Evolutionary conservation across 2,113 vertebrate genomes (phyloP).

Genomic region (Stomatorhinus ivindoensis): DNA sequence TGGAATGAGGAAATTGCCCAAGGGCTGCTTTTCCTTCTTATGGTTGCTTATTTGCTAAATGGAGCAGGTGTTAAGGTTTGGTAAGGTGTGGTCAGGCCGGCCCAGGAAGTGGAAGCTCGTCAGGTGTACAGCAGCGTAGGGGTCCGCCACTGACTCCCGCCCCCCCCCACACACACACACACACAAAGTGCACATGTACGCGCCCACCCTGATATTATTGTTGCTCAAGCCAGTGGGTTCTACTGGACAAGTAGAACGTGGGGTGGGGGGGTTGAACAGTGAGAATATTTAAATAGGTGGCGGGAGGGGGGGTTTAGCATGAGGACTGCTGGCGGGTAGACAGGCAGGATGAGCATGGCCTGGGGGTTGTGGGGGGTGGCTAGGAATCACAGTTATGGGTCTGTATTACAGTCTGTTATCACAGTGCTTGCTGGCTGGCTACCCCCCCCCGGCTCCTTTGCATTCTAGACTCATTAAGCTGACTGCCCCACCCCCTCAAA

Average conservation of each 20-base stretch:
- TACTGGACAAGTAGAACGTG: neutral
- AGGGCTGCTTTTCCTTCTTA: neutral
- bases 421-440: conserved; percentile 62
- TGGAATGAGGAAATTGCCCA: neutral
- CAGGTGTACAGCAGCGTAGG: neutral
- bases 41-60: neutral
- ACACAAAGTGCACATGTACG: neutral
- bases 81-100: neutral
- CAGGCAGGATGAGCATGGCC: neutral
- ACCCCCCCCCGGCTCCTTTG: neutral
- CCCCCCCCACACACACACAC: neutral
- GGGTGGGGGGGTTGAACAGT: neutral
- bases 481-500: neutral
- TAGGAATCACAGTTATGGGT: conserved; percentile 58
- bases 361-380: neutral
- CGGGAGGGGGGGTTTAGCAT: neutral
- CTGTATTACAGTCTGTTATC: conserved; percentile 62
- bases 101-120: neutral
- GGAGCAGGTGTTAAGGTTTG: neutral
- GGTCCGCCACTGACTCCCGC: neutral
- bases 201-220: conserved; percentile 47
- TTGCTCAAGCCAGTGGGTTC: conserved; percentile 39
- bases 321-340: neutral
- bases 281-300: neutral
- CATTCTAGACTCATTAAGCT: neutral